phyloP scores from a whole-genome alignment of 2,797 vertebrate species.

The Darevskia mixta region DNA sequence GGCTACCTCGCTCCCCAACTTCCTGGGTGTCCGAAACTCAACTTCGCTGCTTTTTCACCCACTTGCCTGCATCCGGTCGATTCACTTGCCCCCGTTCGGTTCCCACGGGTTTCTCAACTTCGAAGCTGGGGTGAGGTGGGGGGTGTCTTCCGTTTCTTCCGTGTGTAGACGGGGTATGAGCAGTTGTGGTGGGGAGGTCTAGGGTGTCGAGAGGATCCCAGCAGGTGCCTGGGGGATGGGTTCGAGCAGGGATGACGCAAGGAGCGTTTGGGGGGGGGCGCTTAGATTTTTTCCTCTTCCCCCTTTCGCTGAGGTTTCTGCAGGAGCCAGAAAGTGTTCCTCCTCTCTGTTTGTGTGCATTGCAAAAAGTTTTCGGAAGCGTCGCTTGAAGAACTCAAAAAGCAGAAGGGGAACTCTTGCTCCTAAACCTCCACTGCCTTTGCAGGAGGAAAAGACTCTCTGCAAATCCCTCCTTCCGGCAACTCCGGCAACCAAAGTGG shows the following conservation, averaged over 20 bases:
- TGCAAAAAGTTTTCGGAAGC: too few species aligned
- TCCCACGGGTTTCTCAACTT: slow-evolving; percentile 67
- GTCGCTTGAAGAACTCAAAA: too few species aligned
- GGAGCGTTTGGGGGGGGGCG: too few species aligned
- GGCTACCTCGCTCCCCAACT: neutral
- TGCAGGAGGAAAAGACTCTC: too few species aligned
- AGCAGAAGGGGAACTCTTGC: neutral
- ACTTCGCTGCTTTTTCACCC: slow-evolving; percentile 59
- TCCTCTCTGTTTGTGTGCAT: too few species aligned
- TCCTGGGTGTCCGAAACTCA: slow-evolving; percentile 62
- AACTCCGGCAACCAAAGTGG: too few species aligned
- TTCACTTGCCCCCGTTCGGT: neutral
- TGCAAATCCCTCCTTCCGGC: too few species aligned
- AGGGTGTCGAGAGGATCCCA: neutral
- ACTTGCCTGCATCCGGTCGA: slow-evolving; percentile 65
- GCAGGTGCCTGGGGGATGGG: neutral
- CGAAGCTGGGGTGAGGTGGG: slow-evolving; percentile 15
- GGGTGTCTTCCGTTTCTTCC: neutral
- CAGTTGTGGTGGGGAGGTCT: neutral
- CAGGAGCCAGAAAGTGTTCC: neutral
- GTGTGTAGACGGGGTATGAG: neutral
- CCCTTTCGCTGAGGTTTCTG: neutral
- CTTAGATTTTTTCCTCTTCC: neutral
- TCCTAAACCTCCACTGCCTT: too few species aligned
- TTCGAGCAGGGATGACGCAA: too few species aligned